Base-by-base conservation (phyloP, 2,888 invertebrate species). In the Drosophila subsilvestris region DNA sequence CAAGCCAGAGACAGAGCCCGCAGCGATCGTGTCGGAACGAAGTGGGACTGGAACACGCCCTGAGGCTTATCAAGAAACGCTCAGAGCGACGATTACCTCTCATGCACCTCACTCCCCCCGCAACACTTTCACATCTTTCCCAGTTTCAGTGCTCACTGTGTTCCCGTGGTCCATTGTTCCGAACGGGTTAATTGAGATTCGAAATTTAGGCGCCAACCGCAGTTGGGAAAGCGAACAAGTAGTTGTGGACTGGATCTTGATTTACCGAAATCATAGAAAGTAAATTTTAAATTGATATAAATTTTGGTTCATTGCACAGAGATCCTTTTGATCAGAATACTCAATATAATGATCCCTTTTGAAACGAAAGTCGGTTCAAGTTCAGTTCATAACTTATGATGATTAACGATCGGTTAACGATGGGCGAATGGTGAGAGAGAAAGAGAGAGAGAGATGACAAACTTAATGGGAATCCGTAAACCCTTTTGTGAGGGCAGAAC, bases 21-120 rank as follows among this genome's bases (percentile, higher is more conserved):
- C 22, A 17, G 5, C 29, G 18, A 2, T 45, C 55, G 47, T 47
- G 60, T 43, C 51, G 72, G 63, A 76, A 78, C 66, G 71, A 25
- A 53, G 25, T 17, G 71, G 71, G 69, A 75, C 51, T 60, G 71
- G 54, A 75, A 77, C 71, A 18, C 29, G 14, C 50, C 37, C 37
- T n/a, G 37, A n/a, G 61, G 63, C 66, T 65, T 65, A 69, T 69
- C 69, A 68, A 25, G 25, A 25, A 42, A 25, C 32, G 20, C 37
- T 22, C 14, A 5, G 42, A 5, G 9, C 32, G 32, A 12, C 32
- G 32, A 32, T 32, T 12, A 32, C 32, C 32, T 32, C 12, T 29
- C 10, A 12, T 29, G 29, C 10, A 22, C 29, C 29, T 10, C 27
- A 29, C 27, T 12, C 10, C 29, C 10, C 3, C 6, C 25, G 1